phyloP scores from a whole-genome alignment of 2,797 vertebrate species.

The Erithacus rubecula region DNA sequence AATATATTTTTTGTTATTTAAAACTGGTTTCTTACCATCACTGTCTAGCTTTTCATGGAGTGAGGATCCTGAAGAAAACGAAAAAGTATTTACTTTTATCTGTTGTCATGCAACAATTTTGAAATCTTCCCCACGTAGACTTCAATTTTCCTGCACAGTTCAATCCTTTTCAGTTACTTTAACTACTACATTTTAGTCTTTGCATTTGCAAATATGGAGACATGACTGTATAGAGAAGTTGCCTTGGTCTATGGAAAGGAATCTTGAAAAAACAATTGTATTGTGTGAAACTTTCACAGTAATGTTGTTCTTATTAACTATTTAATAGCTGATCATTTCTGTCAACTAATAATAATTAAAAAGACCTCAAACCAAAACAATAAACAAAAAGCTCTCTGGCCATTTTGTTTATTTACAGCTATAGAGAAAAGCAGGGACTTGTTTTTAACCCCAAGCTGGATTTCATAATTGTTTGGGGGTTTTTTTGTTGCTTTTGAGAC shows the following conservation, averaged over 20 bases:
- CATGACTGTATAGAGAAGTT: neutral
- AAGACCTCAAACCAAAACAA: neutral
- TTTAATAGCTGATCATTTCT: neutral
- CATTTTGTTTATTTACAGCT: neutral
- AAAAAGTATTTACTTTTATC: neutral
- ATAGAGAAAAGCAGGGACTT: neutral
- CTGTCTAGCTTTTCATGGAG: neutral
- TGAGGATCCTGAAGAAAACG: neutral
- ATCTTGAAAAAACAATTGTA: neutral
- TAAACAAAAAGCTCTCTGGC: rapidly evolving
- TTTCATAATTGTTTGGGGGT: neutral
- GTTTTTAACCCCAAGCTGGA: neutral
- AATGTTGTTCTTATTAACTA: neutral
- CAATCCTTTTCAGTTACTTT: neutral
- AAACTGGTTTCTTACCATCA: neutral
- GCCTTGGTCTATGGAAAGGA: neutral
- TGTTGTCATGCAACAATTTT: neutral
- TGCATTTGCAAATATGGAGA: neutral
- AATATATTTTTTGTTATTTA: neutral
- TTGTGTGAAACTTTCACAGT: neutral
- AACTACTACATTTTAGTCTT: neutral
- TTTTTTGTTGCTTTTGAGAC: neutral
- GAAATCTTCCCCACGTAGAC: neutral
- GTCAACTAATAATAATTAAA: neutral
- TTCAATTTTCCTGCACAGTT: neutral